Base-by-base conservation (phyloP, 2,113 vertebrate genomes). In the Chaetodon auriga region DNA sequence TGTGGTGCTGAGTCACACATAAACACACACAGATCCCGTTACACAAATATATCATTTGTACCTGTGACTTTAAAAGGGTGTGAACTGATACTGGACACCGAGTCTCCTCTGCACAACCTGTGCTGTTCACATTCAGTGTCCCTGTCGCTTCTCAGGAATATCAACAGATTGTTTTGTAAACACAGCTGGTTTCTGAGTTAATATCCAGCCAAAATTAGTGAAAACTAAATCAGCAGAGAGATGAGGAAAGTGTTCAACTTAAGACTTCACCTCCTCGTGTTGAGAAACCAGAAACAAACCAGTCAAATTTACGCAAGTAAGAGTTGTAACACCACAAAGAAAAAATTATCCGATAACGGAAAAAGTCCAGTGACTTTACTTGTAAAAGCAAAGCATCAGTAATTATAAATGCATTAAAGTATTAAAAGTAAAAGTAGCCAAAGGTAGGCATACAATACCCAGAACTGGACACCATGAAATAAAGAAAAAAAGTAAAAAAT, bases 1-100 rank as follows among this genome's bases (percentile, higher is more conserved):
- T 89, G 90, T 79, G 65, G 2, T 0, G 66, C 23, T 93, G 92
- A 94, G 63, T 92, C 93, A 92, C 51, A 21, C 65, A 11, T 57
- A 70, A 14, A 87, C 72, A 89, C 66, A 69, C 51, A 75, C 68
- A 75, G 70, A 80, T 86, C 76, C 86, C 81, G 75, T 73, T 48
- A 6, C 21, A 60, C 35, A 76, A 57, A 61, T 6, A 43, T 14
- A 51, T 75, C 80, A 71, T 79, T 15, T 81, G 90, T 89, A 94
- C 90, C 89, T 90, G 89, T 81, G 66, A 87, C 62, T 86, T 51
- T 64, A 54, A 66, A 58, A 82, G 36, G 35, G 64, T 74, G 78
- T 69, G 68, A 81, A 41, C 35, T 7, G 57, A 35, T 11, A 2
- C 5, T 1, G 12, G 51, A 73, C 49, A 55, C 68, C 23, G 60